Conservation (phyloP, 2,113 vertebrate genomes). For the Nycticryphes semicollaris region DNA sequence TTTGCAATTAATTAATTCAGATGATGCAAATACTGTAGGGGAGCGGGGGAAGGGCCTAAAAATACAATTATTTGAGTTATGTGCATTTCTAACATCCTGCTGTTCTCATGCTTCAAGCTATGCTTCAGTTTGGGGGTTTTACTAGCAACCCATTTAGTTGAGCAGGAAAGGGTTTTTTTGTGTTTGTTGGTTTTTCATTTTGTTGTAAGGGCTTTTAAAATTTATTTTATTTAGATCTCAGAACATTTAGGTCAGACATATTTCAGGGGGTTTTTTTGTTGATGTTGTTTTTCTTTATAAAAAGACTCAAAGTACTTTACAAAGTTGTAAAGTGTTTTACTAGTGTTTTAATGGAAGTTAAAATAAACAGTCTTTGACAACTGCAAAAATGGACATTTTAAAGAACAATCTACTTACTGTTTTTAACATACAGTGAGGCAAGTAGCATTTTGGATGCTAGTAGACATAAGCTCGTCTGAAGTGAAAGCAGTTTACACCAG, state of each 20-base stretch:
- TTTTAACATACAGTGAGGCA: not conserved
- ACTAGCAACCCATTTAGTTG: not conserved
- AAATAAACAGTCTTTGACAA: not conserved
- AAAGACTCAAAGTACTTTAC: not conserved
- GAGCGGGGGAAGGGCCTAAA: not conserved
- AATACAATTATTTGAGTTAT: not conserved
- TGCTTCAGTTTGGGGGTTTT: not conserved
- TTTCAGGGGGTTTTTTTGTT: not conserved
- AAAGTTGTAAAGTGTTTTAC: not conserved
- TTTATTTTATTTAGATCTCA: not conserved
- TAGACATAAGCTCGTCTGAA: not conserved
- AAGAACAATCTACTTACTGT: not conserved
- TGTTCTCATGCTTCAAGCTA: not conserved
- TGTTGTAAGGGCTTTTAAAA: not conserved
- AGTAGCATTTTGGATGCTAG: not conserved
- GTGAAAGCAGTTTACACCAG: not conserved
- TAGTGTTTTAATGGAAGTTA: not conserved
- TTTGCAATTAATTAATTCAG: not conserved
- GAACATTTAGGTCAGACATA: not conserved
- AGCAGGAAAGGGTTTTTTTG: not conserved
- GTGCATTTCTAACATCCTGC: not conserved
- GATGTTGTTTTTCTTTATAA: not conserved
- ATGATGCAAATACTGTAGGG: not conserved
- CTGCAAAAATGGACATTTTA: not conserved
- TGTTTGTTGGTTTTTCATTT: not conserved